Conservation (phyloP, 2,888 invertebrate genomes). For the Ennomos quercinarius region DNA sequence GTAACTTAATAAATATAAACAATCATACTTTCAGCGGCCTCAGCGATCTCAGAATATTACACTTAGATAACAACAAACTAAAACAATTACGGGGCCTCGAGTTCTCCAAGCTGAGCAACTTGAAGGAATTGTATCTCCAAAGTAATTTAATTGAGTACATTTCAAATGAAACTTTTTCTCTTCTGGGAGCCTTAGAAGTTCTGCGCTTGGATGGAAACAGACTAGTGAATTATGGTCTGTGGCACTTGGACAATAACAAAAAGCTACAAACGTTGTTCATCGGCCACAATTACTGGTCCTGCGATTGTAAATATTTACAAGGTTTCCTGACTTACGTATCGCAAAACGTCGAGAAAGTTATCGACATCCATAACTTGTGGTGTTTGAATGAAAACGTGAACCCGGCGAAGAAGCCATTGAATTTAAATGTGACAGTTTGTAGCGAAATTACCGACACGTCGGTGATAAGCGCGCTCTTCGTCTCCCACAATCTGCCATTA, state of each 20-base stretch:
- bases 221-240: constrained; percentile 91
- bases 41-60: constrained; percentile 90
- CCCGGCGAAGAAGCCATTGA: constrained; percentile 90
- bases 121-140: constrained; percentile 94
- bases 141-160: constrained; percentile 93
- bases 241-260: constrained; percentile 90
- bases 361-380: constrained; percentile 90
- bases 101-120: constrained; percentile 91
- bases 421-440: constrained; percentile 93
- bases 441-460: constrained; percentile 93
- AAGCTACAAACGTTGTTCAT: constrained; percentile 90
- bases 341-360: constrained; percentile 91
- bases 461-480: constrained; percentile 92
- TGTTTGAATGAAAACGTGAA: constrained; percentile 90
- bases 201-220: constrained; percentile 94
- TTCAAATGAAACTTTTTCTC: constrained; percentile 92
- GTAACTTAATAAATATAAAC: constrained; percentile 91
- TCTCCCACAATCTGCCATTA: constrained; percentile 93
- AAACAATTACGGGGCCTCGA: constrained; percentile 92
- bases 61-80: constrained; percentile 94
- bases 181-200: constrained; percentile 91
- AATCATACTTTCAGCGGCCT: constrained; percentile 95
- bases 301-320: constrained; percentile 95
- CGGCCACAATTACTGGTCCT: constrained; percentile 94
- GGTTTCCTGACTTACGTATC: constrained; percentile 92